Conservation (phyloP, 2,113 vertebrate genomes). For the Peromyscus maniculatus region DNA sequence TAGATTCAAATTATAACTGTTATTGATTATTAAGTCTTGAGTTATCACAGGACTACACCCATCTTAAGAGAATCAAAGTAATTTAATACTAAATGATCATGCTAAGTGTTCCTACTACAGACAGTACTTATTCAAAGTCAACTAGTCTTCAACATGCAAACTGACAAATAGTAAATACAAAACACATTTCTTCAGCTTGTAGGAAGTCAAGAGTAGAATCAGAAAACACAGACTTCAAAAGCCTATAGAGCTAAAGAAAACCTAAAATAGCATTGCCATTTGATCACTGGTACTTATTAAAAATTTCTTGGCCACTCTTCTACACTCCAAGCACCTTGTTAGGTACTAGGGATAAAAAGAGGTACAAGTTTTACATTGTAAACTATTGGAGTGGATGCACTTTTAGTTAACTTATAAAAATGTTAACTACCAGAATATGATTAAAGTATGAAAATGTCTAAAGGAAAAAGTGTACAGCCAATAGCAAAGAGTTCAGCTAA, state of each 20-base stretch:
- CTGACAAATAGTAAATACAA: background rate
- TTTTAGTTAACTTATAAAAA: background rate
- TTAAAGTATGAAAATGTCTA: background rate
- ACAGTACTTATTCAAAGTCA: background rate
- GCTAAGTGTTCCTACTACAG: background rate
- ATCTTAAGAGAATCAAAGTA: conserved; percentile 1
- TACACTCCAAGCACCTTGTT: conserved; percentile 16
- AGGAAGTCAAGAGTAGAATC: background rate
- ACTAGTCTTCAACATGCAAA: conserved; percentile 15
- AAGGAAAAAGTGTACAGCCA: background rate
- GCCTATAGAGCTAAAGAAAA: conserved; percentile 40
- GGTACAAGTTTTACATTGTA: background rate
- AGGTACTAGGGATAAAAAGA: conserved; percentile 13
- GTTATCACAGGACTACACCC: background rate
- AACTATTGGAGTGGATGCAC: background rate
- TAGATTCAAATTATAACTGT: conserved; percentile 14
- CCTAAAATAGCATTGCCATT: conserved; percentile 23
- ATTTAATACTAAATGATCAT: background rate
- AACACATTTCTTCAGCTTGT: conserved; percentile 25
- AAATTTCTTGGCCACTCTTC: conserved; percentile 33
- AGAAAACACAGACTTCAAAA: background rate
- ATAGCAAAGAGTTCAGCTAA: background rate
- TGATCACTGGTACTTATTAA: background rate
- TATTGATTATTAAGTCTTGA: conserved; percentile 15
- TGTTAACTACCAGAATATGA: background rate